phyloP scores from a whole-genome alignment of 35 echinoderm and acorn worm genomes.

The Ophiothrix spiculata region DNA sequence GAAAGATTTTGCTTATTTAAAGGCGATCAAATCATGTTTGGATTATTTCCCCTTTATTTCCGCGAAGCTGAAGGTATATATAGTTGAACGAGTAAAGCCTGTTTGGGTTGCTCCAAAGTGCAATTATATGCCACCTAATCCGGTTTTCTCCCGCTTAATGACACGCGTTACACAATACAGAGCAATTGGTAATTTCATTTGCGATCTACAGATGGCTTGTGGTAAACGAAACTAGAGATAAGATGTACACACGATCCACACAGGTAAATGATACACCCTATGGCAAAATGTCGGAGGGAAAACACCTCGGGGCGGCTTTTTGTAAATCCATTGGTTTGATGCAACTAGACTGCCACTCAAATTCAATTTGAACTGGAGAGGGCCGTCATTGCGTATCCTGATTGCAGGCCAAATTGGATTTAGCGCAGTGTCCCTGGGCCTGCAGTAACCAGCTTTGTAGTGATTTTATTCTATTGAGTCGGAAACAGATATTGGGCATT shows the following conservation, averaged over 20 bases:
- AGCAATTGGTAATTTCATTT: slow-evolving; percentile 10
- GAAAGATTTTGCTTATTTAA: not conserved
- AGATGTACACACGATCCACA: not conserved
- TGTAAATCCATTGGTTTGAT: slow-evolving; percentile 9
- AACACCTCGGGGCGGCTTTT: not conserved
- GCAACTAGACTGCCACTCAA: slow-evolving; percentile 8
- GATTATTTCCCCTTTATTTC: not conserved
- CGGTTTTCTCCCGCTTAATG: not conserved
- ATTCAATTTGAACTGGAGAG: slow-evolving; percentile 1
- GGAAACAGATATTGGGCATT: not conserved
- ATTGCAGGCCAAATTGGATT: not conserved
- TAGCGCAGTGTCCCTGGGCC: slow-evolving; percentile 8
- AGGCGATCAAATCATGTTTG: not conserved
- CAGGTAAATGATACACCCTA: slow-evolving; percentile 3
- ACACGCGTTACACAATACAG: slow-evolving; percentile 4
- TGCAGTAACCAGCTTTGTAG: not conserved
- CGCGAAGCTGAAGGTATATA: not conserved
- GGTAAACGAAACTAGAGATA: slow-evolving; percentile 1
- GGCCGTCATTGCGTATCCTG: not conserved
- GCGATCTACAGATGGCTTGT: not conserved
- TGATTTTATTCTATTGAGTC: not conserved
- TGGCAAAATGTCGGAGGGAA: not conserved
- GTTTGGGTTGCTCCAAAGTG: slow-evolving; percentile 6
- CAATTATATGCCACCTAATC: slow-evolving; percentile 8
- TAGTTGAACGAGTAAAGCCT: not conserved